phyloP scores from a whole-genome alignment of 2,113 vertebrate species.

The Onychostoma macrolepis region DNA sequence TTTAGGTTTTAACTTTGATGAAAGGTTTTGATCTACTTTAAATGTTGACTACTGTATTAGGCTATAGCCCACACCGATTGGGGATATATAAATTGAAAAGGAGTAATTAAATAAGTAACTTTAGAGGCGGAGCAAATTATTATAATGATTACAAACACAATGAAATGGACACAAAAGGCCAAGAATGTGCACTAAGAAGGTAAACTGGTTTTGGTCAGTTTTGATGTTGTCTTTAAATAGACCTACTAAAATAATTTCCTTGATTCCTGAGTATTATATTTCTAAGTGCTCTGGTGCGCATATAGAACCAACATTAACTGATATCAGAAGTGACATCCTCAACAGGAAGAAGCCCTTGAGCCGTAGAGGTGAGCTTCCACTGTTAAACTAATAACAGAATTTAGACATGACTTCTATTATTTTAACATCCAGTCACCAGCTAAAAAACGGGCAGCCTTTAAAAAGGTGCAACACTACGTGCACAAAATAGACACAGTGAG shows the following conservation, averaged over 20 bases:
- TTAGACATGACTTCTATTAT: conserved; percentile 58
- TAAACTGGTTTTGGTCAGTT: not conserved
- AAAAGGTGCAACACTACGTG: not conserved
- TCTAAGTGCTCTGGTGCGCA: not conserved
- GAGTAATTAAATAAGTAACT: no score
- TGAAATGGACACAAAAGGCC: not conserved
- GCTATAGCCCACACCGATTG: no score
- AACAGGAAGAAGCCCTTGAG: not conserved
- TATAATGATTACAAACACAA: no score
- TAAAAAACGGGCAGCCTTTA: conserved; percentile 34
- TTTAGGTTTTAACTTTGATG: no score
- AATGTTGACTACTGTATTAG: no score
- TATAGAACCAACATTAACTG: not conserved
- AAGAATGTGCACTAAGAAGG: not conserved
- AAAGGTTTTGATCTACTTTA: no score
- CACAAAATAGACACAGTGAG: not conserved
- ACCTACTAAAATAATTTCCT: not conserved
- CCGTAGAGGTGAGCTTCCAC: conserved; percentile 16
- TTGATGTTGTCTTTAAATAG: not conserved
- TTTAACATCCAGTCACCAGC: conserved; percentile 60
- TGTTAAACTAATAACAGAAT: conserved; percentile 63
- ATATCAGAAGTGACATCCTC: not conserved
- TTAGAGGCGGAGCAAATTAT: no score
- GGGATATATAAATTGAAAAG: no score
- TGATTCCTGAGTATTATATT: not conserved